Evolutionary conservation across 2,888 invertebrate genomes (phyloP), one percentile per base, ranked within the genome.

Genomic region (Plebejus anna): DNA sequence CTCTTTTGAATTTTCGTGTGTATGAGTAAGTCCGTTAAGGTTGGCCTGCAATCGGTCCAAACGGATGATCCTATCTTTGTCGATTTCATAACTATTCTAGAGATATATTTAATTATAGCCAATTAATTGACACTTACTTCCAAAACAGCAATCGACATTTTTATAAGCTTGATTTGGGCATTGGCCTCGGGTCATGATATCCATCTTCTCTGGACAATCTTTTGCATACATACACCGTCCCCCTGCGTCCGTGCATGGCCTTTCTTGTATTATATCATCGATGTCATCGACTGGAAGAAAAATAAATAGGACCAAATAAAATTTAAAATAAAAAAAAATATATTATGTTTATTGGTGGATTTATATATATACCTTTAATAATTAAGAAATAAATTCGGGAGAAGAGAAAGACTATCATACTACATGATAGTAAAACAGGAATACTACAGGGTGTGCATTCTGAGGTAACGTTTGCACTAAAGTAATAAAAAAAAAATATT

Each of bases 241-340:
- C 1, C 78, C 78, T 28, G 70, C 36, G 2, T 32, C 28, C 3
- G 28, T 11, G 13, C 78, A 78, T n/a, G 57, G 70, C 11, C 16
- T 32, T 4, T 57, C 73, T 47, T 70, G 75, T 9, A 16, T 36
- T 38, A 78, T 61, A n/a, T 70, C 28, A 73, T 76, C 57, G 22
- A 77, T 75, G 4, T 55, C 57, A 72, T 57, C 78, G 16, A 86
- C 89, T 90, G 82, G 0, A 83, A 84, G 55, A 57, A 76, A 59
- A 70, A 13, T 47, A 16, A 11, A 59, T 7, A 4, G 22, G 6
- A 47, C 13, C 16, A 76, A 16, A 13, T 70, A 72, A 66, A 57
- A 32, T 76, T 47, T 0, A n/a, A 71, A 71, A n/a, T 71, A 13
- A 71, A 5, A 13, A 5, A 6, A 22, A 22, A 22, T 22, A 22